These are phyloP conservation scores for Gnatocerus cornutus DNA, from an alignment of 2,888 invertebrate genomes.

Conservation along the genomic window DNA sequence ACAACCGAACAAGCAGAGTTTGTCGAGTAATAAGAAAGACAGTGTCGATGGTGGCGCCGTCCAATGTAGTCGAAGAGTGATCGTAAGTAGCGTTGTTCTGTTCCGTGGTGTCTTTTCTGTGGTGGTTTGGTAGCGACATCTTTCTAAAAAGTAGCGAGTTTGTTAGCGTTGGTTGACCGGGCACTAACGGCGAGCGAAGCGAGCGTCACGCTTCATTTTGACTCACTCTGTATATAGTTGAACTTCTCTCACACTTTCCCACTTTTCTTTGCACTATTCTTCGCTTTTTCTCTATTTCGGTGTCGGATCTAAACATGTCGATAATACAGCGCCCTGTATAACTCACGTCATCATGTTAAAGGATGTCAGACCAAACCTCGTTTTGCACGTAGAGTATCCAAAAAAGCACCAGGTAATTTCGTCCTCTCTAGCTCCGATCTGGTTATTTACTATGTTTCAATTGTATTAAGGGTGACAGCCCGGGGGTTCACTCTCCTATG, in stretches of 20 bases:
- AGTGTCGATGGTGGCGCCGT: conserved; percentile 17
- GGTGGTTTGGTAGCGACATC: conserved; percentile 44
- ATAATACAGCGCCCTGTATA: too few species aligned
- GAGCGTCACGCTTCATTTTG: too few species aligned
- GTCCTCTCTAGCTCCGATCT: conserved; percentile 27
- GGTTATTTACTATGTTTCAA: conserved; percentile 36
- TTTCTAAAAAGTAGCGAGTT: not conserved
- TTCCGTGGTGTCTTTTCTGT: conserved; percentile 29
- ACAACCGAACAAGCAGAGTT: conserved; percentile 67
- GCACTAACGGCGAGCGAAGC: too few species aligned
- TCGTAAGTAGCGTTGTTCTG: conserved; percentile 27
- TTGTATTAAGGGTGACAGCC: conserved; percentile 60
- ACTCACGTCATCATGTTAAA: conserved; percentile 26
- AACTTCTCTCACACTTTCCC: not conserved
- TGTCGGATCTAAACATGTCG: too few species aligned
- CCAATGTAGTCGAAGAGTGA: conserved; percentile 17
- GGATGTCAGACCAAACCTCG: conserved; percentile 43
- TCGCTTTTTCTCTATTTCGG: not conserved
- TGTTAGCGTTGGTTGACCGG: too few species aligned
- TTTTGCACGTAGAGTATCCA: conserved; percentile 37
- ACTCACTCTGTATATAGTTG: not conserved
- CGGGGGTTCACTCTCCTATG: conserved; percentile 72
- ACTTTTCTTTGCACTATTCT: not conserved
- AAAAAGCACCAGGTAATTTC: conserved; percentile 41
- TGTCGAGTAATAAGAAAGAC: conserved; percentile 42